Percentiles rank a stretch among this genome's conserved stretches.
These are phyloP conservation scores for Candoia aspera DNA, from an alignment of 2,113 vertebrate genomes.

Conservation along the genomic window DNA sequence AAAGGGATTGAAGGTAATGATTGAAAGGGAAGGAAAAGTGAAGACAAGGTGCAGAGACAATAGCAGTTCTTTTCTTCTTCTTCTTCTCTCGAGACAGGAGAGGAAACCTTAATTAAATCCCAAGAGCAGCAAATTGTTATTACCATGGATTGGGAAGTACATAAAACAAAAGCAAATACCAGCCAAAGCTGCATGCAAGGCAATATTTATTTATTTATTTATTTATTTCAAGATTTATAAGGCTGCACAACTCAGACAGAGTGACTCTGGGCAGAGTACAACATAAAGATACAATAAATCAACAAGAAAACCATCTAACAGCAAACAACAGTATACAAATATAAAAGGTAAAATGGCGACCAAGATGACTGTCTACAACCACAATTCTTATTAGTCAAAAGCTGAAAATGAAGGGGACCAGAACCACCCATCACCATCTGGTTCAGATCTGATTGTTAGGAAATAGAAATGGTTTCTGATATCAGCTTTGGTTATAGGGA, in stretches of 20 bases:
- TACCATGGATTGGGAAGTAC: background rate
- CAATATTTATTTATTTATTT: too few relatives aligned
- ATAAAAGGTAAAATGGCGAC: too few relatives aligned
- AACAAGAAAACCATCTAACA: too few relatives aligned
- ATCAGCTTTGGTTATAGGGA: background rate
- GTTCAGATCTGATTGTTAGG: conserved; percentile 10
- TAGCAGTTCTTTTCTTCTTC: background rate
- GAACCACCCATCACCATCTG: conserved; percentile 16
- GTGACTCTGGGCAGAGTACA: too few relatives aligned
- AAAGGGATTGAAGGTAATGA: background rate
- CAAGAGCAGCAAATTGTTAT: background rate
- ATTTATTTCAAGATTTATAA: too few relatives aligned
- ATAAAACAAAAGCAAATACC: background rate
- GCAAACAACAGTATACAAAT: too few relatives aligned
- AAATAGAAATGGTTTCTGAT: conserved; percentile 6
- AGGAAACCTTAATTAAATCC: conserved; percentile 33
- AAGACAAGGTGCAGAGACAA: background rate
- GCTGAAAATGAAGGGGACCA: conserved; percentile 27
- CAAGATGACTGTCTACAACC: background rate
- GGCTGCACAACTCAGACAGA: too few relatives aligned
- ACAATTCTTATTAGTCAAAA: conserved; percentile 18
- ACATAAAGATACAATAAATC: too few relatives aligned
- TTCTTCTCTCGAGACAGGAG: background rate
- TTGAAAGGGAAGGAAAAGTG: background rate
- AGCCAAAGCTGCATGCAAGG: background rate